These are phyloP conservation scores for Lacerta viridis DNA, from an alignment of 2,797 vertebrate genomes.

Conservation along the genomic window DNA sequence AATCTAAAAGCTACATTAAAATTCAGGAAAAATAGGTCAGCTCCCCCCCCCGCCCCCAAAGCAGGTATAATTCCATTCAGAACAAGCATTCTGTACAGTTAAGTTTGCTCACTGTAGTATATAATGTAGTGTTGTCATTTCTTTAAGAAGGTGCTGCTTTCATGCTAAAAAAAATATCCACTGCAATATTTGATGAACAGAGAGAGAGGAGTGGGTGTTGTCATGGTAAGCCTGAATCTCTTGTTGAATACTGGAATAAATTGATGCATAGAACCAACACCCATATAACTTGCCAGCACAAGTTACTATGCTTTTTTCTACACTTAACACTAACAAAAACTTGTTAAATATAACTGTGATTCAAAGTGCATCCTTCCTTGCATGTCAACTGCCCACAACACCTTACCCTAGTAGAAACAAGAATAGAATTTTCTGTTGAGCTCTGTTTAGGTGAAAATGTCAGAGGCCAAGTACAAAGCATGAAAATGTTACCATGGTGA, in stretches of 20 bases:
- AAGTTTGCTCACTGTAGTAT: neutral
- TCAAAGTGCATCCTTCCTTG: neutral
- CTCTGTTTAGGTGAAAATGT: constrained; percentile 26
- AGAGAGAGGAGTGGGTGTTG: constrained; percentile 67
- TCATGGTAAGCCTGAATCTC: constrained; percentile 80
- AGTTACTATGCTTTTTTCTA: constrained; percentile 51
- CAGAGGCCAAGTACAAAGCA: constrained; percentile 4
- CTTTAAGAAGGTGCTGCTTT: constrained; percentile 74
- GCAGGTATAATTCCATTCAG: neutral
- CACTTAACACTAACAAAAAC: neutral
- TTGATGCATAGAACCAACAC: constrained; percentile 64
- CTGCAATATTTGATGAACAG: constrained; percentile 53
- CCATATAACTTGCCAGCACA: constrained; percentile 61
- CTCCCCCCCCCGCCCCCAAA: constrained; percentile 7
- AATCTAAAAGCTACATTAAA: constrained; percentile 21
- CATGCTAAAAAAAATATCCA: constrained; percentile 73
- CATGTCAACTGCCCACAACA: neutral
- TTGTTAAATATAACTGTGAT: neutral
- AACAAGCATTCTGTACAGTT: accelerated
- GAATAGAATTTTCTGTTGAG: constrained; percentile 26
- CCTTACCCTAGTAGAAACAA: neutral
- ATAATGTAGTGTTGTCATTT: constrained; percentile 23
- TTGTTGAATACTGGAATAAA: constrained; percentile 65
- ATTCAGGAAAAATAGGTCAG: constrained; percentile 29
- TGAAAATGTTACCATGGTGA: neutral